A percentile compares a stretch with the other conserved stretches of the same genome.
Evolutionary conservation across 37 sponge, comb jelly and placozoan genomes (phyloP).

Genomic region (Spongilla lacustris): DNA sequence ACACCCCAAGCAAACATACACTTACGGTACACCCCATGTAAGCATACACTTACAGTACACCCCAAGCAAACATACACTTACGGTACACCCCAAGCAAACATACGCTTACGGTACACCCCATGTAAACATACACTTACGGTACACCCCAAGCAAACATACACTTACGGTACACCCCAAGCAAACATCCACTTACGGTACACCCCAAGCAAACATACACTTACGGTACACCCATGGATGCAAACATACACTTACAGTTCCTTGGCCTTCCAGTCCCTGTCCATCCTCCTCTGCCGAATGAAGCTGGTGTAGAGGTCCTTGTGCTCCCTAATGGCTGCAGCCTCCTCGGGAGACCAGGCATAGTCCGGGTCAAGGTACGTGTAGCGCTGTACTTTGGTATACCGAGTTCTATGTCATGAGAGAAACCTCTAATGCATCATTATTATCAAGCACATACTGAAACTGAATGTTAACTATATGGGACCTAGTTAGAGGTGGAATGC

Average conservation of each 20-base stretch:
- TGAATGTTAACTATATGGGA: background rate
- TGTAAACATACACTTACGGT: too few relatives aligned
- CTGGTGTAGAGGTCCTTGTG: slow-evolving; percentile 52
- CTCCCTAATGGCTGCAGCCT: slow-evolving; percentile 2
- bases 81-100: too few relatives aligned
- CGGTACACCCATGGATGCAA: background rate
- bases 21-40: too few relatives aligned
- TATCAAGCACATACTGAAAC: background rate
- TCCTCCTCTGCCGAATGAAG: slow-evolving; percentile 45
- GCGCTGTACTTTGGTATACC: slow-evolving; percentile 61
- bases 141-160: too few relatives aligned
- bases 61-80: too few relatives aligned
- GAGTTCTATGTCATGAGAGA: slow-evolving; percentile 42
- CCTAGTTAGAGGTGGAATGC: too few relatives aligned
- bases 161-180: too few relatives aligned
- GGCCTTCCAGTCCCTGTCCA: slow-evolving; percentile 31
- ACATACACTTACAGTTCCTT: slow-evolving; percentile 46
- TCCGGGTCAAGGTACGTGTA: slow-evolving; percentile 87
- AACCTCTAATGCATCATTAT: background rate
- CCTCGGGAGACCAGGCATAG: slow-evolving; percentile 55
- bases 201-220: too few relatives aligned
- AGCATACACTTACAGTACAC: too few relatives aligned
- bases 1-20: too few relatives aligned
- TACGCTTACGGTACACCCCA: too few relatives aligned
- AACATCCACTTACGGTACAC: too few relatives aligned